Conservation (phyloP, 2,888 invertebrate genomes). For the Nomada flava region DNA sequence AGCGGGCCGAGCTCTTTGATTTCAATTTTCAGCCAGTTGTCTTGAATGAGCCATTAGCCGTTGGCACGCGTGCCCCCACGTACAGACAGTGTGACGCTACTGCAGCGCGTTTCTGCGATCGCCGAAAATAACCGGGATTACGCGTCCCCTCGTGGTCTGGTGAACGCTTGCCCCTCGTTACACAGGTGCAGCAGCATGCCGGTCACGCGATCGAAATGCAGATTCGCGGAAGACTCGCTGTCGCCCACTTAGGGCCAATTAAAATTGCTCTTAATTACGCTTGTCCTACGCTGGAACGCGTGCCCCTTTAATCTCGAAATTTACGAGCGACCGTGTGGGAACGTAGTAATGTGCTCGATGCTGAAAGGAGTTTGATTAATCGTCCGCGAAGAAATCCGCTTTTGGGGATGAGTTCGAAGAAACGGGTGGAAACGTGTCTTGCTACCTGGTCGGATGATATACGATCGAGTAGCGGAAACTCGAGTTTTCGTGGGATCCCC, state of each 20-base stretch:
- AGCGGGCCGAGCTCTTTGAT: slow-evolving; percentile 48
- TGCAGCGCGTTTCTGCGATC: slow-evolving; percentile 43
- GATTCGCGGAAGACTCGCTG: slow-evolving; percentile 63
- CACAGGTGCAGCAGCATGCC: slow-evolving; percentile 54
- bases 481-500: background rate
- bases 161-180: slow-evolving; percentile 7
- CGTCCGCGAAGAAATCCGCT: background rate
- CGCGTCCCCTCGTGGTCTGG: slow-evolving; percentile 15
- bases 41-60: slow-evolving; percentile 70
- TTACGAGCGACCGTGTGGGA: slow-evolving; percentile 26
- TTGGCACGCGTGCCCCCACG: slow-evolving; percentile 56
- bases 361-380: slow-evolving; percentile 47
- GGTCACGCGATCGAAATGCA: slow-evolving; percentile 65
- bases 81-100: slow-evolving; percentile 72
- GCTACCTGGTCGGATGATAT: slow-evolving; percentile 21
- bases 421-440: background rate
- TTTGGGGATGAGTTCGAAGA: slow-evolving; percentile 9
- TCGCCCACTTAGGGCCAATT: slow-evolving; percentile 59
- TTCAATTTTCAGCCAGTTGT: slow-evolving; percentile 53
- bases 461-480: background rate
- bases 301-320: slow-evolving; percentile 49
- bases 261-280: slow-evolving; percentile 58
- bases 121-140: slow-evolving; percentile 64
- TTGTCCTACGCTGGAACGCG: slow-evolving; percentile 5
- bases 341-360: background rate